Evolutionary conservation across 2,113 vertebrate genomes (phyloP), one percentile per base, ranked within the genome.

Genomic region (Sigmodon hispidus): DNA sequence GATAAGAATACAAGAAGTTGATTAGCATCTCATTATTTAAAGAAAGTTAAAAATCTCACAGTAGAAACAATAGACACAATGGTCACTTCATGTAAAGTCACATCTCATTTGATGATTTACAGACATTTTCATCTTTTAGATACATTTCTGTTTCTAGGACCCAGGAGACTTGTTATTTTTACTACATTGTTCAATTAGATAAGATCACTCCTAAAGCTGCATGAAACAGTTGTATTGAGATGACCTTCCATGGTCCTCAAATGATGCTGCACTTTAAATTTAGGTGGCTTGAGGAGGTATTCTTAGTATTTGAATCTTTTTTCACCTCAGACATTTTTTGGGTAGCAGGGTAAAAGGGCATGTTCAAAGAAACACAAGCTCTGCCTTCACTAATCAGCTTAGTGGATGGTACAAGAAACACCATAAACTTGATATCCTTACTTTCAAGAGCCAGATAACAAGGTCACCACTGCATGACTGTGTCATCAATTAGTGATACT

Each of bases 101-200:
- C 40, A 89, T 45, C 48, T 70, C 86, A 89, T 67, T 61, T 57
- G 48, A 69, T 79, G 87, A 87, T 55, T 63, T 88, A 65, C 0
- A 90, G 87, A 15, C 36, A 91, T 52, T 96, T 94, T 72, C 15
- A 87, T 95, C 91, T 94, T 91, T 84, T 19, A 94, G 55, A 94
- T 91, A 96, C 77, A 63, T 26, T 48, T 94, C 45, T 85, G 12
- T 90, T 89, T 40, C 79, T 79, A 19, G 89, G 94, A 84, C 93
- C 29, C 69, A 29, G 24, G 93, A 96, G 91, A 90, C 89, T 95
- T 96, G 93, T 91, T 96, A 83, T 95, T 96, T 96, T 92, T 79
- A 76, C 26, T 43, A 50, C 89, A 94, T 84, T 95, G 61, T 96
- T 95, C 91, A 94, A 52, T 97, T 96, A 98, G 83, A 73, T 80